Percentiles rank a stretch among this genome's conserved stretches.
Conservation (phyloP, 2,113 vertebrate genomes). For the Aphelocoma coerulescens region DNA sequence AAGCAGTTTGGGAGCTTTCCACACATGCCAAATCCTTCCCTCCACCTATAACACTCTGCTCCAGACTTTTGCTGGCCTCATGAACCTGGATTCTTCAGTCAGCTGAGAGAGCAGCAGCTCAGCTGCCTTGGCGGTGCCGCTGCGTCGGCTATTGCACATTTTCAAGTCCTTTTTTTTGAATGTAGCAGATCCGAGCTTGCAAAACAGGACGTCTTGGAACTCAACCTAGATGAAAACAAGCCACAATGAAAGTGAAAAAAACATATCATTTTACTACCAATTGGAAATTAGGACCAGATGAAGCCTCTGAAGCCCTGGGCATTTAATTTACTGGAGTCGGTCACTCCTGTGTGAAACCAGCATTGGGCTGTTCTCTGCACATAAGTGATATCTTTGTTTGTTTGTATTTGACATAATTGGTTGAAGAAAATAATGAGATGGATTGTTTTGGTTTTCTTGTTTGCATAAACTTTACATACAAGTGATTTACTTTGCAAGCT, state of each 20-base stretch:
- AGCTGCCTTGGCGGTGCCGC: background rate
- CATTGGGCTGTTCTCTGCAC: background rate
- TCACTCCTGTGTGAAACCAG: constrained; percentile 62
- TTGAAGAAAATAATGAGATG: constrained; percentile 56
- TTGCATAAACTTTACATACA: constrained; percentile 37
- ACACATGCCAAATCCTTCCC: background rate
- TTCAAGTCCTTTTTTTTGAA: background rate
- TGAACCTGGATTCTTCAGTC: background rate
- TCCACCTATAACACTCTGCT: background rate
- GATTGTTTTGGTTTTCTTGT: constrained; percentile 58
- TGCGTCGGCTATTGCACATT: background rate
- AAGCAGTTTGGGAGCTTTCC: background rate
- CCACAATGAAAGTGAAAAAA: constrained; percentile 64
- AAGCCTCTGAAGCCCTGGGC: constrained; percentile 56
- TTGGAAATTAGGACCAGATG: constrained; percentile 75
- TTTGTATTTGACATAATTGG: constrained; percentile 44
- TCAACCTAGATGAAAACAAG: constrained; percentile 68
- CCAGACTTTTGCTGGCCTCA: background rate
- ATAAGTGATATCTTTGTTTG: constrained; percentile 40
- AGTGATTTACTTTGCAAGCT: background rate
- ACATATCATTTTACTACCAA: constrained; percentile 54
- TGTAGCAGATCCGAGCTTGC: constrained; percentile 53
- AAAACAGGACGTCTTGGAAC: constrained; percentile 57
- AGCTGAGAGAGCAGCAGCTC: background rate
- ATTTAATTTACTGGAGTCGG: constrained; percentile 60